Conservation (phyloP, 2,113 vertebrate genomes). For the Hippocampus comes region DNA sequence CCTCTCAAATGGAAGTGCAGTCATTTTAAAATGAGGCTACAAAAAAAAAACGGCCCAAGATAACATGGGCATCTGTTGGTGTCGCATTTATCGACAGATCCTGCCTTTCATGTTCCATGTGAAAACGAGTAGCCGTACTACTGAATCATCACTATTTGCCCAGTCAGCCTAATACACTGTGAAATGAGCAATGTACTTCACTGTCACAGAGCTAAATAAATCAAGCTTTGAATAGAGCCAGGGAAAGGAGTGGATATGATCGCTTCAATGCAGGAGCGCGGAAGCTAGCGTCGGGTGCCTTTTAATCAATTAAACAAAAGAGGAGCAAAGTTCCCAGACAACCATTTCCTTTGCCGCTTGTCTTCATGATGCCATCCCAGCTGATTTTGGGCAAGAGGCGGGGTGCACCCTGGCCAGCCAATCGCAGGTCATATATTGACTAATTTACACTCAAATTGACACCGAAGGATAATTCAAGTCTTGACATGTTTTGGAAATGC, state of each 20-base stretch:
- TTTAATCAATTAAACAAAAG: background rate
- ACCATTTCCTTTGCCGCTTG: background rate
- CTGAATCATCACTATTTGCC: slow-evolving; percentile 67
- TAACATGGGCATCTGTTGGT: slow-evolving; percentile 62
- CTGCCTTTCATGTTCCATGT: slow-evolving; percentile 59
- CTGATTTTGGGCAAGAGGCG: background rate
- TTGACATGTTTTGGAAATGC: background rate
- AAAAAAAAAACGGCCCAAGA: slow-evolving; percentile 42
- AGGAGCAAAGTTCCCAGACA: background rate
- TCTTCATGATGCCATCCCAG: background rate
- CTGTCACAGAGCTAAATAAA: slow-evolving; percentile 57
- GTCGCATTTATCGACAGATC: slow-evolving; percentile 65
- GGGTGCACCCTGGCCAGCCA: no score
- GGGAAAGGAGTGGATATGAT: slow-evolving; percentile 54
- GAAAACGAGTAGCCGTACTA: slow-evolving; percentile 52
- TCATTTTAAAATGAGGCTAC: slow-evolving; percentile 50
- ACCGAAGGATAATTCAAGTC: background rate
- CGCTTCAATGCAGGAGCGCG: slow-evolving; percentile 42
- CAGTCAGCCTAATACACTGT: slow-evolving; percentile 67
- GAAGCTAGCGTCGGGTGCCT: background rate
- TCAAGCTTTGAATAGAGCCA: slow-evolving; percentile 48
- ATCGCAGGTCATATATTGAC: no score
- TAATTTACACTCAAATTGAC: background rate
- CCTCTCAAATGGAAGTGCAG: slow-evolving; percentile 54
- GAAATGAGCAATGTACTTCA: slow-evolving; percentile 62